Evolutionary conservation across 1,140 invertebrate genomes (phyloP).

Genomic region (Lethrus apterus): DNA sequence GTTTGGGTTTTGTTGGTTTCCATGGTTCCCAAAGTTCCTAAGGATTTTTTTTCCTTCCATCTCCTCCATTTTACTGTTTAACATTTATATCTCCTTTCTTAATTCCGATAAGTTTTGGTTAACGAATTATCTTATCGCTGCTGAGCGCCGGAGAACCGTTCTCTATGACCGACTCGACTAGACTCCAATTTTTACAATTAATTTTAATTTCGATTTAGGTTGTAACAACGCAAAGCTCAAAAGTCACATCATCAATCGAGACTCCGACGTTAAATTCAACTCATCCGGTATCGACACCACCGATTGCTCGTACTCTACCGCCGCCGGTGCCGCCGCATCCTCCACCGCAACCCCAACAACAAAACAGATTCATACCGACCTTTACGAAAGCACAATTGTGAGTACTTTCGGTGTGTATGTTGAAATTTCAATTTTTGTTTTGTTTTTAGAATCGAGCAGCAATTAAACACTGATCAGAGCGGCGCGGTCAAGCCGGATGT

Average conservation of each 20-base stretch:
- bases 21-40: no score
- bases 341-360: constrained; percentile 33
- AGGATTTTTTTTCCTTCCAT: no score
- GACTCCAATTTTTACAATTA: not conserved
- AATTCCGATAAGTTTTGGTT: no score
- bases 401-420: constrained; percentile 8
- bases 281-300: constrained; percentile 5
- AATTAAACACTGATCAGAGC: constrained; percentile 70
- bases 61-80: no score
- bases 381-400: constrained; percentile 25
- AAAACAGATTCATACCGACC: constrained; percentile 16
- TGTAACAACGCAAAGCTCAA: constrained; percentile 11
- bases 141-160: no score
- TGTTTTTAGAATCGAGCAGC: constrained; percentile 58
- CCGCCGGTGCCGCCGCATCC: not conserved
- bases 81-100: no score
- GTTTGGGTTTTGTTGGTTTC: no score
- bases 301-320: not conserved
- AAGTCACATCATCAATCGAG: not conserved
- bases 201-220: not conserved
- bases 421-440: constrained; percentile 14
- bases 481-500: constrained; percentile 70
- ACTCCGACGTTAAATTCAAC: not conserved
- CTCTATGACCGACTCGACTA: no score
- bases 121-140: no score